Percentiles rank a stretch among this genome's conserved stretches.
Evolutionary conservation across 2,888 invertebrate species (phyloP).

Genomic region (Hirtodrosophila trivittata): DNA sequence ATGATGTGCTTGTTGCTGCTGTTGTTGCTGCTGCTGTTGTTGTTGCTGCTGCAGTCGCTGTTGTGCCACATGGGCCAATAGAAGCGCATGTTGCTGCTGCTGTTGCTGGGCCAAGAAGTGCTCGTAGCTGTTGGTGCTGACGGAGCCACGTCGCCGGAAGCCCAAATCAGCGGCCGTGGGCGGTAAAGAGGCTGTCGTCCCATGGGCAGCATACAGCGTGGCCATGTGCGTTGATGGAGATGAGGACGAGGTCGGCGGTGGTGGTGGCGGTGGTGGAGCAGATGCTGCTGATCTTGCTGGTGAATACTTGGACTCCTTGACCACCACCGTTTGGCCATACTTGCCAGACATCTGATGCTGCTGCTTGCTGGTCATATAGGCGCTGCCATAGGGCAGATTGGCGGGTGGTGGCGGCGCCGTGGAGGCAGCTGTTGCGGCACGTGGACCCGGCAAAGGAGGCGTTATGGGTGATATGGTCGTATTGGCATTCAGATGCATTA

Average conservation of each 20-base stretch:
- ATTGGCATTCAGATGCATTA: constrained; percentile 83
- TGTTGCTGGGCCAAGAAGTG: constrained; percentile 79
- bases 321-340: constrained; percentile 49
- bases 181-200: constrained; percentile 36
- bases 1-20: constrained; percentile 49
- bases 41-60: constrained; percentile 59
- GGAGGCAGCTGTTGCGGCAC: constrained; percentile 60
- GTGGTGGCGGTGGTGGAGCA: constrained; percentile 56
- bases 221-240: constrained; percentile 57
- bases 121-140: constrained; percentile 78
- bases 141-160: constrained; percentile 76
- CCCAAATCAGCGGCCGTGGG: constrained; percentile 68
- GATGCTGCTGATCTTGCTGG: constrained; percentile 48
- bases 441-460: constrained; percentile 73
- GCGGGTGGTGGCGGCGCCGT: constrained; percentile 70
- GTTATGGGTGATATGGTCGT: constrained; percentile 84
- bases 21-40: constrained; percentile 44
- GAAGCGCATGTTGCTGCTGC: constrained; percentile 68
- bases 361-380: constrained; percentile 57
- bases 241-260: constrained; percentile 30
- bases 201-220: constrained; percentile 51
- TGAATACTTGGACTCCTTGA: constrained; percentile 61
- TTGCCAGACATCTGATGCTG: constrained; percentile 41
- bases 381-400: constrained; percentile 66
- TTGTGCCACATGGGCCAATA: constrained; percentile 69